These are phyloP conservation scores for Synergus japonicus DNA, from an alignment of 2,888 invertebrate species.

Conservation along the genomic window DNA sequence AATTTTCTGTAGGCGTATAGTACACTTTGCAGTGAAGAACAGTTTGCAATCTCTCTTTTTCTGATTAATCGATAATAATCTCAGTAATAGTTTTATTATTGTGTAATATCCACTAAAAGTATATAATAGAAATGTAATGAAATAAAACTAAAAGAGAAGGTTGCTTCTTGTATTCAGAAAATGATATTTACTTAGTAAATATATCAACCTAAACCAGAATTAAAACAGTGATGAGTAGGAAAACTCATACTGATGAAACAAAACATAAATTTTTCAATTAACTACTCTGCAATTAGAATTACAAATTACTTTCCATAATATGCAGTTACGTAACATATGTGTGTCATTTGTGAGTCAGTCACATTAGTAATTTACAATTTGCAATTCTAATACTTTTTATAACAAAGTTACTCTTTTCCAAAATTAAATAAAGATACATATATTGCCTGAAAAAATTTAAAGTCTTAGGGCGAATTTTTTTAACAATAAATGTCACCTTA, in stretches of 20 bases:
- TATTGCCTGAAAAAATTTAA: not conserved
- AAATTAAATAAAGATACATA: not conserved
- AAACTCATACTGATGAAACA: constrained; percentile 2
- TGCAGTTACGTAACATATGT: not conserved
- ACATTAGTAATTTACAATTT: constrained; percentile 26
- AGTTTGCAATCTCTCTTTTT: constrained; percentile 18
- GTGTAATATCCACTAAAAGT: not conserved
- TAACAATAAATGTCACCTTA: too few species aligned
- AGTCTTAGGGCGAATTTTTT: not conserved
- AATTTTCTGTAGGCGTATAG: constrained; percentile 37
- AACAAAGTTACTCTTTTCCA: not conserved
- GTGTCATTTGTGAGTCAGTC: constrained; percentile 4
- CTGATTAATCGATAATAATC: constrained; percentile 15
- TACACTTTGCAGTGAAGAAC: constrained; percentile 33
- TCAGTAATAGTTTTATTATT: not conserved
- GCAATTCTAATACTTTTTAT: constrained; percentile 18
- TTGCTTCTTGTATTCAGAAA: not conserved
- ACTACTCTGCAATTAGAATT: not conserved
- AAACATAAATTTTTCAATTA: not conserved
- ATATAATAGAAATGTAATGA: not conserved
- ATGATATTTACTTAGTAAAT: not conserved
- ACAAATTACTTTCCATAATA: constrained; percentile 20
- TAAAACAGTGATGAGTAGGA: not conserved
- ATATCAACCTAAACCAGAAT: not conserved
- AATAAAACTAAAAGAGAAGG: not conserved